Evolutionary conservation across 2,888 invertebrate genomes (phyloP), one percentile per base, ranked within the genome.

Genomic region (Leptopterna dolabrata): DNA sequence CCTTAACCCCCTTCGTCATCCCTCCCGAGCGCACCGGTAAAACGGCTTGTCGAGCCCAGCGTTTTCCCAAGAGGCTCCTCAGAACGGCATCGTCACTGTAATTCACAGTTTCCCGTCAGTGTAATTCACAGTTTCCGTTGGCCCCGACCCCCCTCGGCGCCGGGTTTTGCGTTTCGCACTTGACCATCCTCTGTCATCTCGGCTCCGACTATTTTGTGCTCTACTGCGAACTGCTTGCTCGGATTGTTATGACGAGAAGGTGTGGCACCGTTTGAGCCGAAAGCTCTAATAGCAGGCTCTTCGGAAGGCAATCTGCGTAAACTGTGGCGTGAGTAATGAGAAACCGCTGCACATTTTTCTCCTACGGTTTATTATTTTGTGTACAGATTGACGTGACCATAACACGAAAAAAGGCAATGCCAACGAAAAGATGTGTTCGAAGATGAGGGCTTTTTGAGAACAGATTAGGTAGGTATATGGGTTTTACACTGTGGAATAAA

Each of bases 81-180:
- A 30, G 51, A 81, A 81, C 81, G 81, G 81, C 81, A 55, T 29
- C 51, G 81, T 81, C 81, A 81, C 81, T 81, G 81, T 51, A 81
- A 81, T 81, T 81, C 81, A 29, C 81, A 47, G 81, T 81, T 81
- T 81, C 81, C 81, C 51, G 81, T 81, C 81, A 81, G 55, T 81
- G 81, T 51, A 81, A 81, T 81, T 81, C 81, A 29, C 81, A 47
- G 81, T 81, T 81, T 81, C 81, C 81, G 81, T 81, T 81, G 51
- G 27, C 55, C 19, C 30, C 19, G n/a, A n/a, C 41, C 55, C 55
- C 81, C 81, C 51, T 30, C 45, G 24, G 78, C 78, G 30, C 6
- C 13, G 45, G 14, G 30, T 9, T 4, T 76, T 27, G 27, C 24
- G 14, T 47, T 45, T n/a, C 43, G 76, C 41, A 16, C n/a, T n/a